Evolutionary conservation across 2,113 vertebrate species (phyloP).

Genomic region (Anser brachyrhynchus): DNA sequence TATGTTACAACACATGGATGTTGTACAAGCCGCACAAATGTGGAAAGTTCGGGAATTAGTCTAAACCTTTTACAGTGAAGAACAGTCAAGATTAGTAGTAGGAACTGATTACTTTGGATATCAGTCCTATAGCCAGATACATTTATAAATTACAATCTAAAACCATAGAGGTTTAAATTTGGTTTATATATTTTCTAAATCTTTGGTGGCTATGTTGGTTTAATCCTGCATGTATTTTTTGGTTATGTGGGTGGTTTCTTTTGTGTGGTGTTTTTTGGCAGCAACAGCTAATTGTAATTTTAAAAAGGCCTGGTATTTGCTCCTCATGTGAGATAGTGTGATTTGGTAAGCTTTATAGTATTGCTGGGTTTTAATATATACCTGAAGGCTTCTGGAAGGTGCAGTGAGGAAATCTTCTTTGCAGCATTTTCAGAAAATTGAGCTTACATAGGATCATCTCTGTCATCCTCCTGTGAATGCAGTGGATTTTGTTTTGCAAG

Average conservation of each 20-base stretch:
- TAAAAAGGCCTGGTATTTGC: neutral
- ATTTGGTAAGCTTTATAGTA: neutral
- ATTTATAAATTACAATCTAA: neutral
- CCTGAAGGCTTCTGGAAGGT: constrained; percentile 18
- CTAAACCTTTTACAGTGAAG: neutral
- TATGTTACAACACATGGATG: neutral
- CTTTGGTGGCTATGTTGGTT: neutral
- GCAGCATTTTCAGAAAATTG: constrained; percentile 24
- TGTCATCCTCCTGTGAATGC: neutral
- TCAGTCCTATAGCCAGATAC: neutral
- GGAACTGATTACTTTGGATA: neutral
- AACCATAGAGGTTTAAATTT: neutral
- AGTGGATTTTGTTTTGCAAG: constrained; percentile 12
- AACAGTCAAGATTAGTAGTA: neutral
- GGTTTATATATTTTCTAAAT: neutral
- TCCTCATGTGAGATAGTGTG: neutral
- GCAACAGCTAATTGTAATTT: neutral
- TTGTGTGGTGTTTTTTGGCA: neutral
- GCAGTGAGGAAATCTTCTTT: neutral
- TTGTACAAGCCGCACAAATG: no score
- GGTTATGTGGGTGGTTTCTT: neutral
- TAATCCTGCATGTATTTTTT: neutral
- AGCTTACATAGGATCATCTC: constrained; percentile 13
- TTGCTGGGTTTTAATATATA: neutral
- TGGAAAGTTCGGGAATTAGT: neutral